phyloP scores from a whole-genome alignment of 2,797 vertebrate species.

The Anabas testudineus region DNA sequence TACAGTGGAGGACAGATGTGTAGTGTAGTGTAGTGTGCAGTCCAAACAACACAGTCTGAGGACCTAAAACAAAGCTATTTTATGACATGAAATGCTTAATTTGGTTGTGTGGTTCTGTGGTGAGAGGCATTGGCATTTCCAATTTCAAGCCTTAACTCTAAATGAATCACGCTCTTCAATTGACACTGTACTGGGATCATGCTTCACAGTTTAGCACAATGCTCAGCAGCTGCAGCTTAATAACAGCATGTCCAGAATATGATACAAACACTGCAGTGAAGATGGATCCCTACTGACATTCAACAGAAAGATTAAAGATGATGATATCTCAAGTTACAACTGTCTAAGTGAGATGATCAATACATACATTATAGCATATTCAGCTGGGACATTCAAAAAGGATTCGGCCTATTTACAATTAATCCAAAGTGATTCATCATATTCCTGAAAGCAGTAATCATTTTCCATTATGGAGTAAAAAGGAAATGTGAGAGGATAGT shows the following conservation, averaged over 20 bases:
- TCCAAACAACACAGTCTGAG: background rate
- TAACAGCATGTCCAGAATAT: background rate
- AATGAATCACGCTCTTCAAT: too few species aligned
- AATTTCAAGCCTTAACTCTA: background rate
- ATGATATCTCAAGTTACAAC: conserved; percentile 18
- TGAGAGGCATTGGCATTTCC: conserved; percentile 5
- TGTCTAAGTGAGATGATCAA: conserved; percentile 8
- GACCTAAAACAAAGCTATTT: background rate
- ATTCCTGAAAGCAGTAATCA: background rate
- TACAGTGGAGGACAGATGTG: too few species aligned
- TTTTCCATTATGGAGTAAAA: background rate
- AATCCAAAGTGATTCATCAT: background rate
- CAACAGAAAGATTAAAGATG: background rate
- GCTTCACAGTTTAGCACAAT: background rate
- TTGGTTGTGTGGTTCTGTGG: background rate
- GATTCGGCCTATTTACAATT: background rate
- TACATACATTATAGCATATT: background rate
- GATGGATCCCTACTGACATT: background rate
- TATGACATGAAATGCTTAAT: background rate
- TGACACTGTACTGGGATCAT: too few species aligned
- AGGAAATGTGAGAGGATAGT: background rate
- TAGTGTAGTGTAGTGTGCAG: too few species aligned
- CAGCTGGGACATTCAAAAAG: background rate
- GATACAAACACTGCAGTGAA: background rate
- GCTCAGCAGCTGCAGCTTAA: background rate